Base-by-base conservation (phyloP, 2,888 invertebrate species). In the Ormyrus labotus region DNA sequence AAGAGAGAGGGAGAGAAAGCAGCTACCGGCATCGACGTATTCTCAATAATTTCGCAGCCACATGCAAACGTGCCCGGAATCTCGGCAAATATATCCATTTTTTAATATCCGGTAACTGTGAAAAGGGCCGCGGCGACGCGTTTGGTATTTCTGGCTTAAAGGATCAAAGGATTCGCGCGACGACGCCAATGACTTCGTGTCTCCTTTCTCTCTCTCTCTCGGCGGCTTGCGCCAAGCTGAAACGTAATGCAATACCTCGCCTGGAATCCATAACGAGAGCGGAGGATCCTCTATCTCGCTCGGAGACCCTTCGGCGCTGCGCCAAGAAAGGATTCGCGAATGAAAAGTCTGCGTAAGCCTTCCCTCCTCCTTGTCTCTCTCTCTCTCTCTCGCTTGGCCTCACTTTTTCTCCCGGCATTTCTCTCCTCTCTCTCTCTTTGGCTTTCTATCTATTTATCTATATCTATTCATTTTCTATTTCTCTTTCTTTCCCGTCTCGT, bases 211-310 rank as follows among this genome's bases (percentile, higher is more conserved):
- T 6, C 10, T 67, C 34, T 34, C 34, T 34, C 34, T 34, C 34
- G 34, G 34, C 53, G 45, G 34, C 60, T 51, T 58, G 10, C 75
- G 51, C n/a, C 75, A 11, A 50, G 19, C 51, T 58, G 34, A 71
- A 71, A 67, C 72, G 81, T 77, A 77, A 81, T 81, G 81, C 81
- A 77, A 81, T 81, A 72, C 76, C 77, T 76, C 68, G 81, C 34
- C 58, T 34, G 76, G 77, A 81, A 81, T 81, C 69, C 81, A 57
- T 81, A 81, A 81, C 75, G 76, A 76, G 75, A 7, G 55, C 60
- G 73, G 34, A 34, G 63, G 11, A 8, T 19, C 50, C 58, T 45
- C 58, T 9, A n/a, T 45, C 68, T 58, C 69, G 10, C 51, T n/a
- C 57, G 9, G 34, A 34, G 34, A 10, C 53, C 64, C 63, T 10